Evolutionary conservation across 1,140 invertebrate species (phyloP), one percentile per base, ranked within the genome.

Genomic region (Drosophila burlai): DNA sequence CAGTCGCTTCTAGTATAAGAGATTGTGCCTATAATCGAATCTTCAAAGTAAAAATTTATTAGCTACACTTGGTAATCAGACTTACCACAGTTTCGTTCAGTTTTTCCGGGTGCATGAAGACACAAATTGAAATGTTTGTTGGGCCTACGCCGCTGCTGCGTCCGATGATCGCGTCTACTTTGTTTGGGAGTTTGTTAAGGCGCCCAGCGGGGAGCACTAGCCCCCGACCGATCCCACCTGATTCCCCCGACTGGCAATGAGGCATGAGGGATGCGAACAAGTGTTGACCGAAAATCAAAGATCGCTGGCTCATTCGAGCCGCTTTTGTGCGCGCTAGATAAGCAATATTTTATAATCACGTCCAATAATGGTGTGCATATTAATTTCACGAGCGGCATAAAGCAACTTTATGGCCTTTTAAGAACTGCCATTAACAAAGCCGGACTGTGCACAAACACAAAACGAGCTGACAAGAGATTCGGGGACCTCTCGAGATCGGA

Each of bases 331-430:
- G 74, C 75, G 85, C 85, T 76, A 85, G 85, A 90, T 84, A 71
- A 61, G 60, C 85, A 90, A 89, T 89, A 89, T 89, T 85, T 89
- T 89, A 89, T 90, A 90, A 90, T 89, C 86, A 89, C 79, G 79
- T 84, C 81, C 81, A 81, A 90, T 90, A 89, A 90, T 89, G 85
- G 85, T 90, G 68, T 71, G 85, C 85, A 85, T 90, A 89, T 89
- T 89, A 89, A 89, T 89, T 90, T 90, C 85, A 65, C 81, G 79
- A 73, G 74, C 81, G 77, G 77, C 89, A 89, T 89, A 89, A 90
- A 89, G 85, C 81, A 81, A 74, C 89, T 89, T 89, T 90, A 89
- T 89, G 81, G 85, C 85, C 71, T 89, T 89, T 89, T 89, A 89
- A 89, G 87, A 90, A 85, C 85, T 72, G 64, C 81, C 78, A 89